Conservation (phyloP, 2,797 vertebrate genomes). For the Periophthalmus magnuspinnatus region DNA sequence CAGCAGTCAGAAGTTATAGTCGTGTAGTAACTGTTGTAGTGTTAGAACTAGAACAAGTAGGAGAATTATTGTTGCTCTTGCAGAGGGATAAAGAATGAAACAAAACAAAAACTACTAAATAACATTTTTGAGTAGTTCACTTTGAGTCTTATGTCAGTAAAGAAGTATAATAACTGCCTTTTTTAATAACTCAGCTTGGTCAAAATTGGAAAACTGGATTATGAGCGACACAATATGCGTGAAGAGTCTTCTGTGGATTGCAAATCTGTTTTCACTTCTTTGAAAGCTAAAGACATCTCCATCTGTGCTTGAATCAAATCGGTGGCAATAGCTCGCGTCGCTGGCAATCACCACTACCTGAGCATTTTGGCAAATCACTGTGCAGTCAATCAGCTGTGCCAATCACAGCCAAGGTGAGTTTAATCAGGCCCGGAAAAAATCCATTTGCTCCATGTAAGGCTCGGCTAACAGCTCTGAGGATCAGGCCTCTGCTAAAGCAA, state of each 20-base stretch:
- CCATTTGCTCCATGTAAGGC: constrained; percentile 42
- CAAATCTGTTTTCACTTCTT: constrained; percentile 30
- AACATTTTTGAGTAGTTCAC: not conserved
- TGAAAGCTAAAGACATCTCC: constrained; percentile 20
- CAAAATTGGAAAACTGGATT: not conserved
- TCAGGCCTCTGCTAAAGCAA: constrained; percentile 19
- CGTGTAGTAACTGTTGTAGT: not conserved
- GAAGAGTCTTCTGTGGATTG: not conserved
- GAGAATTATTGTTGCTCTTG: not conserved
- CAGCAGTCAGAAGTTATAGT: not conserved
- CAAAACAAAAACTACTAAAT: not conserved
- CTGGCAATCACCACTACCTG: constrained; percentile 37
- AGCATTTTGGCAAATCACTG: constrained; percentile 49
- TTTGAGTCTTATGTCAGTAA: not conserved
- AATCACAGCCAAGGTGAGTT: constrained; percentile 42
- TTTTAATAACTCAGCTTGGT: not conserved
- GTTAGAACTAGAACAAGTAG: not conserved
- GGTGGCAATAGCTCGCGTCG: constrained; percentile 18
- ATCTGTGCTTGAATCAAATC: constrained; percentile 36
- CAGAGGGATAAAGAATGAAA: not conserved
- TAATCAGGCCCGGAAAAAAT: constrained; percentile 51
- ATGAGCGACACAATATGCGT: not conserved
- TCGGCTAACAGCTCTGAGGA: constrained; percentile 27
- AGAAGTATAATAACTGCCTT: not conserved
- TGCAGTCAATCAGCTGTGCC: constrained; percentile 50